Conservation (phyloP, 2,113 vertebrate species). For the Piaya cayana region DNA sequence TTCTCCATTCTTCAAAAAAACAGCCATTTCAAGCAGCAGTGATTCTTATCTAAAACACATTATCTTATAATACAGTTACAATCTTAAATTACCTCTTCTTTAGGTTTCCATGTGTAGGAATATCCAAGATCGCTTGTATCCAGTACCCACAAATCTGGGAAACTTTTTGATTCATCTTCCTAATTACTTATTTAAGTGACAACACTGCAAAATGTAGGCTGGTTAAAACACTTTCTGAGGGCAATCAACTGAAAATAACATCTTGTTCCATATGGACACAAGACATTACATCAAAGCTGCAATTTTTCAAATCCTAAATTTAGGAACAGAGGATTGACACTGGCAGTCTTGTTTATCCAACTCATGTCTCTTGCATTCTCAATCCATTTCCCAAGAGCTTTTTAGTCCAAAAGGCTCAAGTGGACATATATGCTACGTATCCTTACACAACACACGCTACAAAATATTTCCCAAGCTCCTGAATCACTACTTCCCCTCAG, state of each 20-base stretch:
- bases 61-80: not conserved
- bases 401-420: not conserved
- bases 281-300: not conserved
- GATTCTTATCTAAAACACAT: not conserved
- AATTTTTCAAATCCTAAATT: not conserved
- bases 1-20: not conserved
- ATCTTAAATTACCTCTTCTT: not conserved
- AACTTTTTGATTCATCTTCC: not conserved
- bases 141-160: not conserved
- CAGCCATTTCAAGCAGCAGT: not conserved
- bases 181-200: not conserved
- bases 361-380: not conserved
- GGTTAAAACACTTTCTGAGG: slow-evolving; percentile 1
- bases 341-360: not conserved
- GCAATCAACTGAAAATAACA: slow-evolving; percentile 7
- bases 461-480: not conserved
- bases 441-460: not conserved
- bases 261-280: slow-evolving; percentile 8
- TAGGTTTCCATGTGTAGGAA: not conserved
- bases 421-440: not conserved
- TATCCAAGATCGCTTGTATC: not conserved
- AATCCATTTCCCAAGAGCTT: not conserved
- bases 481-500: not conserved
- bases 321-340: not conserved
- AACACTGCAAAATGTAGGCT: not conserved